Percentiles rank a stretch among this genome's conserved stretches.
These are phyloP conservation scores for Cryptomyrus ogoouensis DNA, from an alignment of 2,113 vertebrate genomes.

Conservation along the genomic window DNA sequence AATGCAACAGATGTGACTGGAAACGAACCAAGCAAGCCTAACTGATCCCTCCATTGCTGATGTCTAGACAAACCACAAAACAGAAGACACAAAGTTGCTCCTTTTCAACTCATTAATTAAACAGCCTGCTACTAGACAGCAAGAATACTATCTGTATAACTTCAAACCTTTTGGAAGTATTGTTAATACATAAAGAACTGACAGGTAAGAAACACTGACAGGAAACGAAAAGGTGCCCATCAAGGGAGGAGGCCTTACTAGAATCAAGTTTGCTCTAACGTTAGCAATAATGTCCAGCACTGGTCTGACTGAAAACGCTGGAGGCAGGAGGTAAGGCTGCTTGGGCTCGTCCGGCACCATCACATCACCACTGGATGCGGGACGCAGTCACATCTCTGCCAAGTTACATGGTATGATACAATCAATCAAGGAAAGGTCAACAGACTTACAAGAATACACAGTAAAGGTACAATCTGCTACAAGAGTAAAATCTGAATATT, in stretches of 20 bases:
- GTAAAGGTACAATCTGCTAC: conserved; percentile 29
- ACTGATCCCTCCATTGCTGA: neutral
- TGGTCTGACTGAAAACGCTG: neutral
- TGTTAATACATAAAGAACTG: neutral
- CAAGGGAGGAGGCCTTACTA: neutral
- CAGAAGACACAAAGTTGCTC: neutral
- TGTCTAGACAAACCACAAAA: neutral
- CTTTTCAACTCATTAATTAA: neutral
- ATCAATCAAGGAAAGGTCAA: neutral
- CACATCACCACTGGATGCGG: neutral
- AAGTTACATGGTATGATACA: neutral
- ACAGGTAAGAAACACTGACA: neutral
- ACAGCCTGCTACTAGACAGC: neutral
- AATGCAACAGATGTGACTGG: neutral
- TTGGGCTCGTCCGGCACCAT: neutral
- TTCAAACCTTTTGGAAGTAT: neutral
- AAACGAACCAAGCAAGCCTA: neutral
- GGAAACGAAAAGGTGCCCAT: neutral
- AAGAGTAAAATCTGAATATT: conserved; percentile 50
- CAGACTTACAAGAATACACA: neutral
- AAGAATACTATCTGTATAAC: neutral
- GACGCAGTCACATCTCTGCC: neutral
- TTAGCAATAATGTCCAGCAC: neutral
- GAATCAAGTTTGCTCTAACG: neutral
- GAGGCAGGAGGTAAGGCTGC: neutral